Percentiles rank a stretch among this genome's conserved stretches.
Conservation (phyloP, 2,113 vertebrate species). For the Pantherophis guttatus region DNA sequence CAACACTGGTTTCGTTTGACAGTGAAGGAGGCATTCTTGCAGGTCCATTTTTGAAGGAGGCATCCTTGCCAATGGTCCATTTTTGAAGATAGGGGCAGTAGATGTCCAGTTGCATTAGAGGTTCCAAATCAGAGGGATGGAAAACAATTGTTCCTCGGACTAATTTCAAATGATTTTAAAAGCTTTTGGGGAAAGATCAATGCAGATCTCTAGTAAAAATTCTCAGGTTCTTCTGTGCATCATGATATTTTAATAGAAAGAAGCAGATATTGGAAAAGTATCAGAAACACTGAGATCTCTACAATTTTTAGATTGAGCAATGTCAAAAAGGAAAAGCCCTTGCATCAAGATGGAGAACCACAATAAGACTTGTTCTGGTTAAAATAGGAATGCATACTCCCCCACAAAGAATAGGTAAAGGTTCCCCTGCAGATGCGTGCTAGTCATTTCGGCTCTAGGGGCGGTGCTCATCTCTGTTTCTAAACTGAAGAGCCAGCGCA, state of each 20-base stretch:
- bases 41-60: background rate
- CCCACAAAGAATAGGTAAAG: too few relatives aligned
- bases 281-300: background rate
- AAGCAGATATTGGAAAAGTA: background rate
- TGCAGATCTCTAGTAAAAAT: background rate
- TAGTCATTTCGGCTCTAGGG: too few relatives aligned
- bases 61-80: background rate
- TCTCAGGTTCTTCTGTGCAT: background rate
- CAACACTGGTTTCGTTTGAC: background rate
- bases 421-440: too few relatives aligned
- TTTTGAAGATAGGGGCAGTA: background rate
- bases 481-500: too few relatives aligned
- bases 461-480: too few relatives aligned
- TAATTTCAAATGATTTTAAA: background rate
- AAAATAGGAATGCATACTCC: too few relatives aligned
- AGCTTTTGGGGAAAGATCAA: background rate
- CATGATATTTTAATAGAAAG: background rate
- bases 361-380: background rate
- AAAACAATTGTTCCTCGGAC: background rate
- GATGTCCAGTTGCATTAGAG: background rate
- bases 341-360: background rate
- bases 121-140: background rate
- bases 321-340: background rate
- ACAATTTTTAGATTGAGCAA: background rate
- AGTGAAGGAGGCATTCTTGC: background rate